Percentiles rank a stretch among this genome's conserved stretches.
These are phyloP conservation scores for Platanista minor DNA, from an alignment of 2,113 vertebrate genomes.

Conservation along the genomic window DNA sequence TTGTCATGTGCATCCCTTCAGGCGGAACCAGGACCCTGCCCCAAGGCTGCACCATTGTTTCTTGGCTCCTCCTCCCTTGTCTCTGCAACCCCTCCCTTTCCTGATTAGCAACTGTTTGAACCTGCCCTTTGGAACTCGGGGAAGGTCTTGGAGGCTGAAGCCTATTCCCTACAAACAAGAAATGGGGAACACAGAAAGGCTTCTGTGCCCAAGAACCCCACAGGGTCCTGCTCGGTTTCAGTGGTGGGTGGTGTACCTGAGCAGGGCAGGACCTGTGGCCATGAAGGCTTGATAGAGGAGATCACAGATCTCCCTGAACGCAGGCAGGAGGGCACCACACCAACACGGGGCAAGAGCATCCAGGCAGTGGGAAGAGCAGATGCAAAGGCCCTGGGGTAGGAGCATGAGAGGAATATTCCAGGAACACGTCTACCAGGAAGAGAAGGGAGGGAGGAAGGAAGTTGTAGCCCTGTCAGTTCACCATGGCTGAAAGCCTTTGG, in stretches of 20 bases:
- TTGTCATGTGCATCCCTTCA: not conserved
- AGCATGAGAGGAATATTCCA: not conserved
- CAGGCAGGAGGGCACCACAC: too few species aligned
- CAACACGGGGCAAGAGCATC: accelerated
- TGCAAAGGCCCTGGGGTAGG: not conserved
- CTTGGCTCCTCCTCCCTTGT: not conserved
- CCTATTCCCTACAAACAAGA: not conserved
- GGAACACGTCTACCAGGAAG: not conserved
- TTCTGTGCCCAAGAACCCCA: not conserved
- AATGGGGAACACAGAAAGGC: not conserved
- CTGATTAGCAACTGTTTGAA: not conserved
- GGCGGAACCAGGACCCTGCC: not conserved
- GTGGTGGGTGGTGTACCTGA: accelerated
- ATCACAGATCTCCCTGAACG: accelerated
- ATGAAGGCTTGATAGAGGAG: too few species aligned
- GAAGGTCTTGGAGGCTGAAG: not conserved
- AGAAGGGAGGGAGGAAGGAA: not conserved
- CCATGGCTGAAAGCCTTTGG: not conserved
- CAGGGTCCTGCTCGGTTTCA: not conserved
- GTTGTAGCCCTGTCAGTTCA: accelerated
- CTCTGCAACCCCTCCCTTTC: not conserved
- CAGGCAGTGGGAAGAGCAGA: not conserved
- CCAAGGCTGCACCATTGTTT: not conserved
- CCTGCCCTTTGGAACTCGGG: not conserved
- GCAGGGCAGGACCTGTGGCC: accelerated